phyloP scores from a whole-genome alignment of 2,797 vertebrate species.

The Ficedula albicollis region DNA sequence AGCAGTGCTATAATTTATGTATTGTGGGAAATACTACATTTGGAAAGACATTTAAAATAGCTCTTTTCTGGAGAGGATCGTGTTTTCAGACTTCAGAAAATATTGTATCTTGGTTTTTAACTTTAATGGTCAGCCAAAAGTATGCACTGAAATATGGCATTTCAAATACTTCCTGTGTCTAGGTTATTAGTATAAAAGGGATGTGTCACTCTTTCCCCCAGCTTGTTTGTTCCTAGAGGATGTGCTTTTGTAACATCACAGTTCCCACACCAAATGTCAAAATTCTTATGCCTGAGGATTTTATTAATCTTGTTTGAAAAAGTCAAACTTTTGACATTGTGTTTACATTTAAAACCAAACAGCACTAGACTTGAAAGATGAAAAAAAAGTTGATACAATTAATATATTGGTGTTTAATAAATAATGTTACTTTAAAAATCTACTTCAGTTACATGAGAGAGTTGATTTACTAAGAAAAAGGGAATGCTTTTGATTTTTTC shows the following conservation, averaged over 20 bases:
- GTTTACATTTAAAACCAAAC: background rate
- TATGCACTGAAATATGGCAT: slow-evolving; percentile 4
- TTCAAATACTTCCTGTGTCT: slow-evolving; percentile 37
- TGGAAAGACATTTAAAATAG: background rate
- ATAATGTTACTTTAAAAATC: background rate
- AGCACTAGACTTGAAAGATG: background rate
- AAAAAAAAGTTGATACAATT: background rate
- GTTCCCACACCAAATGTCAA: slow-evolving; percentile 72
- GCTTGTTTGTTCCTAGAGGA: slow-evolving; percentile 68
- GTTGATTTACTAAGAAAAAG: background rate
- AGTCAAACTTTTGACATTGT: background rate
- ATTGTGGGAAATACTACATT: background rate
- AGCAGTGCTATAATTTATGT: background rate
- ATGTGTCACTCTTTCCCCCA: slow-evolving; percentile 38
- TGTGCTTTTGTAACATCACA: slow-evolving; percentile 39
- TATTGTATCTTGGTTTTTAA: background rate
- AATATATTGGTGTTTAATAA: background rate
- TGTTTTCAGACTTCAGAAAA: slow-evolving; percentile 17
- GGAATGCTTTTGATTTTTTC: background rate
- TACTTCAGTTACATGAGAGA: background rate
- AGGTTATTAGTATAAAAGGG: slow-evolving; percentile 42
- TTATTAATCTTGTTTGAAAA: slow-evolving; percentile 28
- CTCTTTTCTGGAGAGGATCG: background rate
- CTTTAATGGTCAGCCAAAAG: background rate
- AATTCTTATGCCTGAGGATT: slow-evolving; percentile 35